Conservation (phyloP, 2,888 invertebrate species). For the Harmothoe impar region DNA sequence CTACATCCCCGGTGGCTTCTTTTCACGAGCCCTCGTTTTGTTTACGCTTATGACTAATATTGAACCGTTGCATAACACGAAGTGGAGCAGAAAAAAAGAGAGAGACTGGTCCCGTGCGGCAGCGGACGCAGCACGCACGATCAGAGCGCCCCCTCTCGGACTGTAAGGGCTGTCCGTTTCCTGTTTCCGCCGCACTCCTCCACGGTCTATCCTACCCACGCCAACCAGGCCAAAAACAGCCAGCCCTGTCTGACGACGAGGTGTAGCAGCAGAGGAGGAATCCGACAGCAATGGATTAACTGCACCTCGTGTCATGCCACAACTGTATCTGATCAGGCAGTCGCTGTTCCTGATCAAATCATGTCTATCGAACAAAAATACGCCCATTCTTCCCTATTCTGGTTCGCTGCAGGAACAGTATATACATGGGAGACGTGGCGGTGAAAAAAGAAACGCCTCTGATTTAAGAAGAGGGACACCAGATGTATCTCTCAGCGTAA, state of each 20-base stretch:
- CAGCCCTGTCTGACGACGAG: not conserved
- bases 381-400: not conserved
- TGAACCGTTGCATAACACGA: constrained; percentile 14
- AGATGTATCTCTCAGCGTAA: not conserved
- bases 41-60: constrained; percentile 31
- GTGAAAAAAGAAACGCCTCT: too few relatives aligned
- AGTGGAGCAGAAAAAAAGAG: not conserved
- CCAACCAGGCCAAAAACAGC: not conserved
- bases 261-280: not conserved
- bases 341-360: constrained; percentile 27
- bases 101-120: not conserved
- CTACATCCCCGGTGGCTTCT: not conserved
- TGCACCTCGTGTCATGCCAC: constrained; percentile 7
- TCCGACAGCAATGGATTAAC: constrained; percentile 18
- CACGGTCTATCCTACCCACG: not conserved
- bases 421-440: too few relatives aligned
- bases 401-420: too few relatives aligned
- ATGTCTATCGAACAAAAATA: not conserved
- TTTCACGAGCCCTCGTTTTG: not conserved
- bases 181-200: not conserved
- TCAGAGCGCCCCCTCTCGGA: constrained; percentile 1
- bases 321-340: constrained; percentile 9
- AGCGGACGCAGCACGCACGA: not conserved
- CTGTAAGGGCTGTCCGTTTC: not conserved
- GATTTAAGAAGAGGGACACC: not conserved